Conservation (phyloP, 2,797 vertebrate genomes). For the Helostoma temminkii region DNA sequence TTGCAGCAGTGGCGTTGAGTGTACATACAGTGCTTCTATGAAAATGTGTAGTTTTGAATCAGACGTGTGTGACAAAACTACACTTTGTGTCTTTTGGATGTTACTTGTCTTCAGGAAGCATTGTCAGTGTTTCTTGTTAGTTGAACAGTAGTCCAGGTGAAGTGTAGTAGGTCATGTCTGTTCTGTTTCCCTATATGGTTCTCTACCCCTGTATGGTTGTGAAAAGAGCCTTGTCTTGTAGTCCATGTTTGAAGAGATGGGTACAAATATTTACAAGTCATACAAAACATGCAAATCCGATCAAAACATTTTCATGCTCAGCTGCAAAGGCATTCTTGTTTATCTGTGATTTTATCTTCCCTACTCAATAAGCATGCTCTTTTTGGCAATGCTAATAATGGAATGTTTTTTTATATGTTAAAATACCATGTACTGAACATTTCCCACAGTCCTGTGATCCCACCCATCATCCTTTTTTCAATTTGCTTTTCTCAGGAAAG, state of each 20-base stretch:
- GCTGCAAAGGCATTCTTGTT: constrained; percentile 6
- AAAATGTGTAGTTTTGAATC: constrained; percentile 73
- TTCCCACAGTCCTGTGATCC: background rate
- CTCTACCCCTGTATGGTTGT: constrained; percentile 50
- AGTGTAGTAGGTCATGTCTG: constrained; percentile 52
- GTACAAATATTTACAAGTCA: constrained; percentile 13
- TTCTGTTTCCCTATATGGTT: constrained; percentile 59
- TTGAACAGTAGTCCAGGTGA: constrained; percentile 57
- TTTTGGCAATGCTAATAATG: constrained; percentile 20
- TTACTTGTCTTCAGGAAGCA: constrained; percentile 51
- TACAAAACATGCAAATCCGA: constrained; percentile 28
- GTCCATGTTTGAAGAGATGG: constrained; percentile 39
- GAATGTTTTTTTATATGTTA: background rate
- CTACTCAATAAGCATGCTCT: constrained; percentile 33
- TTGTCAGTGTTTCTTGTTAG: constrained; percentile 57
- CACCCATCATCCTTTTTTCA: background rate
- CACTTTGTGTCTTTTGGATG: constrained; percentile 60
- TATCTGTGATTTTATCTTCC: constrained; percentile 34
- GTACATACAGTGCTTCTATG: constrained; percentile 55
- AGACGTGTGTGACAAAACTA: constrained; percentile 57
- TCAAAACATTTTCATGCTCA: constrained; percentile 23
- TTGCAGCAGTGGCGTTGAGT: constrained; percentile 65
- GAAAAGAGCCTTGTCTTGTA: constrained; percentile 46
- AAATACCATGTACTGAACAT: background rate
- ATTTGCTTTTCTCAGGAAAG: constrained; percentile 83